Conservation (phyloP, 2,113 vertebrate species). For the Daboia siamensis region DNA sequence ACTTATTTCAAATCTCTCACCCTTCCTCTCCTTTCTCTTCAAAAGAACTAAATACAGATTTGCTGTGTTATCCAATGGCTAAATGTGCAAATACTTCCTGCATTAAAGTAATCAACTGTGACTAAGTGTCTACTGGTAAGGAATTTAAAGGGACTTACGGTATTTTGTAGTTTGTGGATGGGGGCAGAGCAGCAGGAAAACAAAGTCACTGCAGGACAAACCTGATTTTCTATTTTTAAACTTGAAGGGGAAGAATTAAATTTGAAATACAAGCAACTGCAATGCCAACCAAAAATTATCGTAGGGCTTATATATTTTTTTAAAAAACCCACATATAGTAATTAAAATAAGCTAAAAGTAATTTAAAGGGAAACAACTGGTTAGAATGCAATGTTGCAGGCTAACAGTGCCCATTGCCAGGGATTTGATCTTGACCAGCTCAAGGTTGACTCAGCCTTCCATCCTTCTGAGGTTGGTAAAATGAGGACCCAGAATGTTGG, state of each 20-base stretch:
- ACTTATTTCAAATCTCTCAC: neutral
- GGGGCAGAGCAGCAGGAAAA: neutral
- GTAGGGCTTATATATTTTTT: neutral
- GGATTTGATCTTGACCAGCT: neutral
- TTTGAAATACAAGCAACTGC: neutral
- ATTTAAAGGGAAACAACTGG: neutral
- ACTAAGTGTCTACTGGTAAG: conserved; percentile 2
- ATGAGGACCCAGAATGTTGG: neutral
- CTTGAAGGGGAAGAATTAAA: neutral
- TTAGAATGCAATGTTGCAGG: neutral
- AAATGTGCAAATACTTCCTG: neutral
- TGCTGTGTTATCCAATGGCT: neutral
- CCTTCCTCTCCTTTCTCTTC: neutral
- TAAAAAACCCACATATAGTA: neutral
- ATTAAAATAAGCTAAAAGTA: neutral
- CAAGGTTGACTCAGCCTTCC: neutral
- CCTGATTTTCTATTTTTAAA: conserved; percentile 39
- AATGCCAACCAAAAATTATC: neutral
- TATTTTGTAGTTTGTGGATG: neutral
- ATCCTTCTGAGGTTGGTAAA: neutral
- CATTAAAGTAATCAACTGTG: neutral
- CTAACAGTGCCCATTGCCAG: neutral
- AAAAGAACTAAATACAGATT: neutral
- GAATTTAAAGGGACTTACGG: neutral
- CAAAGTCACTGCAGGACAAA: conserved; percentile 17